Evolutionary conservation across 2,113 vertebrate genomes (phyloP).

Genomic region (Eulemur macaco): DNA sequence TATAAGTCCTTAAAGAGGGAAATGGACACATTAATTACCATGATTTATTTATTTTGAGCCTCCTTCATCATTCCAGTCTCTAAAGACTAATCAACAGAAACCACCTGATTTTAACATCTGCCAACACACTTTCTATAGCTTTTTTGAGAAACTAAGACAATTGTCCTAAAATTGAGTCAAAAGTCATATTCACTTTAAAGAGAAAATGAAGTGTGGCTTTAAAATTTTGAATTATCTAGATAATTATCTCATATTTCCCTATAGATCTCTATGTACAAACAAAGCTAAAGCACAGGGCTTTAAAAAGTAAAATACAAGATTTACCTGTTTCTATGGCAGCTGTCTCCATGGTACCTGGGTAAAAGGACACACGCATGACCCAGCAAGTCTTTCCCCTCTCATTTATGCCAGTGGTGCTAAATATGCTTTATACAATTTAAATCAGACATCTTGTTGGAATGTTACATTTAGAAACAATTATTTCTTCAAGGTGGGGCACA

Average conservation of each 20-base stretch:
- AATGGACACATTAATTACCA: background rate
- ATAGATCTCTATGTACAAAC: background rate
- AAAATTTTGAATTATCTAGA: background rate
- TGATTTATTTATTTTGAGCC: slow-evolving; percentile 45
- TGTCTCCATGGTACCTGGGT: slow-evolving; percentile 64
- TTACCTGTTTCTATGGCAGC: slow-evolving; percentile 61
- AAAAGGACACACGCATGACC: slow-evolving; percentile 21
- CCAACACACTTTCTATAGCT: background rate
- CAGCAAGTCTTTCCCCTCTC: slow-evolving; percentile 7
- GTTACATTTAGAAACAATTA: slow-evolving; percentile 51
- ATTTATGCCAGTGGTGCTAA: slow-evolving; percentile 34
- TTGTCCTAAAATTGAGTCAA: background rate
- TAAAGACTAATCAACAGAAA: slow-evolving; percentile 50
- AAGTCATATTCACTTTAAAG: background rate
- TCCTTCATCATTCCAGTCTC: slow-evolving; percentile 25
- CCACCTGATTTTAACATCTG: slow-evolving; percentile 50
- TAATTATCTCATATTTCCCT: background rate
- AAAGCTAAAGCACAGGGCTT: slow-evolving; percentile 41
- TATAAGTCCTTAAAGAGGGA: background rate
- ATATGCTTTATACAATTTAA: slow-evolving; percentile 34
- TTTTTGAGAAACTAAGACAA: background rate
- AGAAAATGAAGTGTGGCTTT: background rate
- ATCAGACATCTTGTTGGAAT: slow-evolving; percentile 5
- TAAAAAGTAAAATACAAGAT: background rate
- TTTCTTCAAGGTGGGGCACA: background rate